A percentile compares a stretch with the other conserved stretches of the same genome.
phyloP scores from a whole-genome alignment of 2,888 invertebrate species.

The Maniola hyperantus region DNA sequence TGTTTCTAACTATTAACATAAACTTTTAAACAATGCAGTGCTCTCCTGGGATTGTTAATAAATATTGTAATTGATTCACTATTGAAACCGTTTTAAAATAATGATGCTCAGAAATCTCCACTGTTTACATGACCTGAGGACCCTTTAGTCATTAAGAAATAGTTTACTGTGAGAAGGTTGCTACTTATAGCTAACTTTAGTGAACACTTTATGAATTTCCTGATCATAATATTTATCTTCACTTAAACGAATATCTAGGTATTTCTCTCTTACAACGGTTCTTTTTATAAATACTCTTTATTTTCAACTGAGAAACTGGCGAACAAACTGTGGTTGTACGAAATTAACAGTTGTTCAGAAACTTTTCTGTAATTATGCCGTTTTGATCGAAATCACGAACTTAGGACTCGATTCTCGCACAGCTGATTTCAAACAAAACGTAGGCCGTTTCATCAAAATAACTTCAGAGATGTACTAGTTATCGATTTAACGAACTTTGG shows the following conservation, averaged over 20 bases:
- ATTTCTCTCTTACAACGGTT: background rate
- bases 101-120: slow-evolving; percentile 23
- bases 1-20: slow-evolving; percentile 40
- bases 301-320: background rate
- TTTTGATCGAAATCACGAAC: too few species aligned
- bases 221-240: background rate
- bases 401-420: too few species aligned
- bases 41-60: slow-evolving; percentile 34
- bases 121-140: slow-evolving; percentile 18
- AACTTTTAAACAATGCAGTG: slow-evolving; percentile 33
- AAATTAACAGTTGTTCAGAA: too few species aligned
- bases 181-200: slow-evolving; percentile 8
- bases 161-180: slow-evolving; percentile 19
- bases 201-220: slow-evolving; percentile 1
- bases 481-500: too few species aligned
- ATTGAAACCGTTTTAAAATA: slow-evolving; percentile 34
- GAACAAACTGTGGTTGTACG: too few species aligned
- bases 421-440: too few species aligned
- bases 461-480: too few species aligned
- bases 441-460: too few species aligned
- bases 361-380: too few species aligned
- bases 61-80: slow-evolving; percentile 37
- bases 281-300: background rate
- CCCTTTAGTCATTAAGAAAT: slow-evolving; percentile 22
- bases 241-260: background rate